Conservation (phyloP, 2,113 vertebrate species). For the Hirundichthys speculiger region DNA sequence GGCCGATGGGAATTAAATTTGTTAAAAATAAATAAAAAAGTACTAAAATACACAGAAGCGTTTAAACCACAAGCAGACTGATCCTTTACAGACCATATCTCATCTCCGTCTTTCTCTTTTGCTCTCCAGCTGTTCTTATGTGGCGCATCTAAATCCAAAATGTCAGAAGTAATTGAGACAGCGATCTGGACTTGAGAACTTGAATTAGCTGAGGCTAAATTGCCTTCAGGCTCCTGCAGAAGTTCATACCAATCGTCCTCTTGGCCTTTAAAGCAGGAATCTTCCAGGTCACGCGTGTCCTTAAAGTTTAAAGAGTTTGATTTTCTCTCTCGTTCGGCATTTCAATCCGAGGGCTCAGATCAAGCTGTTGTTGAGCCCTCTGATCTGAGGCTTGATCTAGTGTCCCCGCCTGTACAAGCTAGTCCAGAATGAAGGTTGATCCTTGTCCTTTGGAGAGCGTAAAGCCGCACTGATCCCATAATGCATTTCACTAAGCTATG, state of each 20-base stretch:
- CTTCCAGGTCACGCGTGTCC: conserved; percentile 40
- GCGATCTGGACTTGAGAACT: conserved; percentile 24
- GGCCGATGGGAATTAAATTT: no score
- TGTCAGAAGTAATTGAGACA: conserved; percentile 49
- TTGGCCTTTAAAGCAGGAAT: conserved; percentile 44
- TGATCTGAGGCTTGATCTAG: conserved; percentile 57
- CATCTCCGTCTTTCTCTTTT: not conserved
- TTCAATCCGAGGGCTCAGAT: conserved; percentile 48
- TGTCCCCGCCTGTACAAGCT: conserved; percentile 36
- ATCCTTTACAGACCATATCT: not conserved
- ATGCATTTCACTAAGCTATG: conserved; percentile 22
- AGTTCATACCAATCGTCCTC: conserved; percentile 22
- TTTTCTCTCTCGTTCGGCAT: conserved; percentile 40
- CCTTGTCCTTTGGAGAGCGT: conserved; percentile 54
- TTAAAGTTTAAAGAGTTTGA: conserved; percentile 45
- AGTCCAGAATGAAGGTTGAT: conserved; percentile 58
- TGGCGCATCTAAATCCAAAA: conserved; percentile 42
- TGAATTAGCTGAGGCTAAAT: conserved; percentile 26
- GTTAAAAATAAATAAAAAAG: not conserved
- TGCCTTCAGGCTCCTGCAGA: conserved; percentile 18
- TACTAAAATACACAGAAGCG: not conserved
- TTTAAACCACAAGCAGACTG: not conserved
- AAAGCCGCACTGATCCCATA: conserved; percentile 48
- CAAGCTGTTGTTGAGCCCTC: conserved; percentile 61
- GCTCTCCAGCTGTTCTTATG: not conserved